Evolutionary conservation across 2,113 vertebrate species (phyloP).

Genomic region (Anolis sagrei): DNA sequence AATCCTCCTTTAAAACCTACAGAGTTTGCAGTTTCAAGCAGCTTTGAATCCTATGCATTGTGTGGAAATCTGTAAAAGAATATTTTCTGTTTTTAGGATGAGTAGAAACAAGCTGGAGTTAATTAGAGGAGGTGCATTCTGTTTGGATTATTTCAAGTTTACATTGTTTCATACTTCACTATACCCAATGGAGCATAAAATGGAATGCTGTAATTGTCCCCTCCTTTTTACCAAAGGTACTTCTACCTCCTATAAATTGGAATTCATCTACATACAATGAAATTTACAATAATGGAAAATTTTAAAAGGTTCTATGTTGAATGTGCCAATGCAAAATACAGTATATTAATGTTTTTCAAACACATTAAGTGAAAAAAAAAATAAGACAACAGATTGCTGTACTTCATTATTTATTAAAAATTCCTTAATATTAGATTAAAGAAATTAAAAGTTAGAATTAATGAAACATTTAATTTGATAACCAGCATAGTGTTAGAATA

Average conservation of each 20-base stretch:
- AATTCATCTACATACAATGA: background rate
- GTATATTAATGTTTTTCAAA: background rate
- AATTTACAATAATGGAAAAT: constrained; percentile 9
- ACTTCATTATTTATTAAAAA: background rate
- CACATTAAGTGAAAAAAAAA: background rate
- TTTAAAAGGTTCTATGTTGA: background rate
- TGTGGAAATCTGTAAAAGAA: background rate
- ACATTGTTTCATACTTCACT: background rate
- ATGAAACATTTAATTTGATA: background rate
- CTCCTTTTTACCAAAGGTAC: background rate
- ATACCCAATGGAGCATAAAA: background rate
- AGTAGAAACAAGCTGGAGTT: background rate
- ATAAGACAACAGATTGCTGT: background rate
- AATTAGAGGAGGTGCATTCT: background rate
- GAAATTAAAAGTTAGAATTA: background rate
- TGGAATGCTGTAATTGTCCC: background rate
- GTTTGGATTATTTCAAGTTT: background rate
- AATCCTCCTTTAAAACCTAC: background rate
- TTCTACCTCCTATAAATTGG: constrained; percentile 8
- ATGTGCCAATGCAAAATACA: background rate
- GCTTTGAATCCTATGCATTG: background rate
- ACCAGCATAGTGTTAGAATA: background rate
- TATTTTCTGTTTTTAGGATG: background rate
- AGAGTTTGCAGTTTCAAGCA: background rate
- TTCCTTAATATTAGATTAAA: background rate